A percentile compares a stretch with the other conserved stretches of the same genome.
Conservation (phyloP, 2,113 vertebrate genomes). For the Ceyx melanurus region DNA sequence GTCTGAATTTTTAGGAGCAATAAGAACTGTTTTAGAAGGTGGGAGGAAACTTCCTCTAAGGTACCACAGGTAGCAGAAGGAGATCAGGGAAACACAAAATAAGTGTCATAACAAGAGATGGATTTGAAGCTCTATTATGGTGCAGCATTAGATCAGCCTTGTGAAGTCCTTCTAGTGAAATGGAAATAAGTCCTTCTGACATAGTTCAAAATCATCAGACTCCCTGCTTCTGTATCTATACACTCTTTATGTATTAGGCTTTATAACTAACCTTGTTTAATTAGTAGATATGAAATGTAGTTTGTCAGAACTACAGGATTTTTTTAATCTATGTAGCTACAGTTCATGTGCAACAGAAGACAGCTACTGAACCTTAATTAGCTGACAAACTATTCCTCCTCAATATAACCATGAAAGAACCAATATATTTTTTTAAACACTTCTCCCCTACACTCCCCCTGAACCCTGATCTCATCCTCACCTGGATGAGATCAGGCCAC, state of each 20-base stretch:
- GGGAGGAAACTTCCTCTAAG: background rate
- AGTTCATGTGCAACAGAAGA: background rate
- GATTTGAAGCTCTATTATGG: background rate
- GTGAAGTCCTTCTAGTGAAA: background rate
- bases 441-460: background rate
- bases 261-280: background rate
- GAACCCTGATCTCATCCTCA: background rate
- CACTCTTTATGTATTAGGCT: background rate
- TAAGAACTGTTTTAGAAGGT: background rate
- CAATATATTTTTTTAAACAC: background rate
- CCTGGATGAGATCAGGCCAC: background rate
- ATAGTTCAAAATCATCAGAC: background rate
- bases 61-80: background rate
- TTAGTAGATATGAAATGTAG: background rate
- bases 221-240: background rate
- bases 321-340: background rate
- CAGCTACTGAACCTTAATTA: background rate
- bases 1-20: background rate
- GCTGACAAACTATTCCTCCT: background rate
- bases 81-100: background rate
- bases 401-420: background rate
- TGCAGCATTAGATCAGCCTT: background rate
- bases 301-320: background rate
- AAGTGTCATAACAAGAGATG: background rate
- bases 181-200: background rate